Percentiles rank a stretch among this genome's conserved stretches.
phyloP scores from a whole-genome alignment of 2,797 vertebrate species.

The Propithecus deckenii region DNA sequence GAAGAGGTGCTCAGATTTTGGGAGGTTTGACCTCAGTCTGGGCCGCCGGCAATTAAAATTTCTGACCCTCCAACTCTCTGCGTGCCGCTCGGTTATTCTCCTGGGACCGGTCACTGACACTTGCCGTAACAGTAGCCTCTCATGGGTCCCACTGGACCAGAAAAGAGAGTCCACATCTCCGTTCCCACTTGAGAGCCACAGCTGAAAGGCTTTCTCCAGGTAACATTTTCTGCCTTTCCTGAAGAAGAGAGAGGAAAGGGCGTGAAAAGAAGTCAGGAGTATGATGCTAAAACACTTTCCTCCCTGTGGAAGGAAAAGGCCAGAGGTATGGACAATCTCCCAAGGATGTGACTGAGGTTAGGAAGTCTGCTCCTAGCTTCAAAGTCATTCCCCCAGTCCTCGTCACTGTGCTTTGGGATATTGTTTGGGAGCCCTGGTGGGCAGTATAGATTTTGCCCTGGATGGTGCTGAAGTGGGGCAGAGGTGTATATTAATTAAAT shows the following conservation, averaged over 20 bases:
- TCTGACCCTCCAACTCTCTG: no score
- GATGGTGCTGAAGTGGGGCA: neutral
- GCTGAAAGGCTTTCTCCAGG: neutral
- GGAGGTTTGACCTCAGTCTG: no score
- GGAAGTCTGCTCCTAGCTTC: neutral
- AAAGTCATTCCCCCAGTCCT: neutral
- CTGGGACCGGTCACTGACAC: no score
- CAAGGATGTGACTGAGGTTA: neutral
- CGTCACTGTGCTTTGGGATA: neutral
- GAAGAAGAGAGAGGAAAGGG: neutral
- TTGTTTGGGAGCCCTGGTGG: neutral
- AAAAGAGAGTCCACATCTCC: neutral
- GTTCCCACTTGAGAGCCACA: neutral
- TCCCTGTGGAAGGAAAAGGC: neutral
- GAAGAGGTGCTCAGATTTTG: no score
- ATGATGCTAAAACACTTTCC: neutral
- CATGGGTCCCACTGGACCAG: no score
- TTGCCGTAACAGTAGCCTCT: neutral
- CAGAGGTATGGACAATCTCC: neutral
- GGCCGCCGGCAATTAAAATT: no score
- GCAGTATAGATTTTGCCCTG: neutral
- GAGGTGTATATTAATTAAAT: conserved; percentile 53
- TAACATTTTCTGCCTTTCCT: neutral
- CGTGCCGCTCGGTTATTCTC: no score
- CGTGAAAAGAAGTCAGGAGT: neutral